phyloP scores from a whole-genome alignment of 2,797 vertebrate species.

The Pterois miles region DNA sequence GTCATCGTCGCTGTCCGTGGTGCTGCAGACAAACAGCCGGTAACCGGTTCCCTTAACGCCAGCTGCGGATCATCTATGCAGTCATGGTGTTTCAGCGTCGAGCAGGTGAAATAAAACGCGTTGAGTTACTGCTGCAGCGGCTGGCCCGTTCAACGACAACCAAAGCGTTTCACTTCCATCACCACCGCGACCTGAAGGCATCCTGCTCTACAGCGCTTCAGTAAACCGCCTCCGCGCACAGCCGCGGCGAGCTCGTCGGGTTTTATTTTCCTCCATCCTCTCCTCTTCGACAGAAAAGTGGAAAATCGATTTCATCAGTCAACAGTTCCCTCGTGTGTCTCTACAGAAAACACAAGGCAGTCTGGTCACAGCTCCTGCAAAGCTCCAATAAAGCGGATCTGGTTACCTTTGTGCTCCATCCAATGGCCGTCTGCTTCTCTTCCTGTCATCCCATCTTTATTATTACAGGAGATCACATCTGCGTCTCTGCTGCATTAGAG shows the following conservation, averaged over 20 bases:
- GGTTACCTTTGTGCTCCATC: background rate
- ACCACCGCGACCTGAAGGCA: background rate
- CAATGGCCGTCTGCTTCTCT: background rate
- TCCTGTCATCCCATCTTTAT: background rate
- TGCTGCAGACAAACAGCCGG: constrained; percentile 44
- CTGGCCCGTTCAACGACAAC: background rate
- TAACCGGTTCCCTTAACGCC: background rate
- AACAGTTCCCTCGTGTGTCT: constrained; percentile 1
- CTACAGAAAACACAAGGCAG: background rate
- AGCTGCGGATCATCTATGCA: constrained; percentile 1
- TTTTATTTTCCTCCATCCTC: background rate
- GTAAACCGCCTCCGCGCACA: background rate
- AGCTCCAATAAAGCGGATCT: background rate
- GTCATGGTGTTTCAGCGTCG: background rate
- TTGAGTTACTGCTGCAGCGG: constrained; percentile 14
- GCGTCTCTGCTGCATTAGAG: background rate
- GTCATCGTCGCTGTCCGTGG: constrained; percentile 84
- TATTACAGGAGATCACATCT: no score
- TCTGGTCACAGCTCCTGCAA: background rate
- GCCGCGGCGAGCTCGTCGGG: background rate
- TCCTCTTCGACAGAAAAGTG: background rate
- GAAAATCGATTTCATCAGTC: background rate
- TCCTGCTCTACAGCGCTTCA: background rate
- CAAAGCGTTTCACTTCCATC: constrained; percentile 25
- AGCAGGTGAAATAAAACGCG: background rate